Conservation (phyloP, 2,888 invertebrate genomes). For the Gymnosoma rotundatum region DNA sequence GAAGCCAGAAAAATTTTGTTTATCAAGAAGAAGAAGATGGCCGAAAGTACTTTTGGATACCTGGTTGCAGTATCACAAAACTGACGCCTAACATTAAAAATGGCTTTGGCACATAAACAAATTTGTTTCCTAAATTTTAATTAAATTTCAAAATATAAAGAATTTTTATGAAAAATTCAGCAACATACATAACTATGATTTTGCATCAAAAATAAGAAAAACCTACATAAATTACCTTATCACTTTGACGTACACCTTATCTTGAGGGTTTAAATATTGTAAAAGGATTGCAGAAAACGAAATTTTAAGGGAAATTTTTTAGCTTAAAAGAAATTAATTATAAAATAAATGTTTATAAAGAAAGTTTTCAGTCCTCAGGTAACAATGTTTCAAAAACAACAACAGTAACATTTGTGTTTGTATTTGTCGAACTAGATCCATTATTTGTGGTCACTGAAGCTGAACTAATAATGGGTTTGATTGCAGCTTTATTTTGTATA, state of each 20-base stretch:
- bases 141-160: too few species aligned
- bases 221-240: neutral
- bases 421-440: constrained; percentile 18
- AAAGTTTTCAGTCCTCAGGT: constrained; percentile 82
- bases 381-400: constrained; percentile 83
- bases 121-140: too few species aligned
- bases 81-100: too few species aligned
- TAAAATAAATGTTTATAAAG: constrained; percentile 57
- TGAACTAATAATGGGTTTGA: neutral
- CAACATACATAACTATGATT: too few species aligned
- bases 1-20: too few species aligned
- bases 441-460: neutral
- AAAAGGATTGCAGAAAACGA: neutral
- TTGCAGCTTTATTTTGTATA: constrained; percentile 18
- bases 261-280: neutral
- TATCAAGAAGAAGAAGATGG: too few species aligned
- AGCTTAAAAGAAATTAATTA: constrained; percentile 6
- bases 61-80: too few species aligned
- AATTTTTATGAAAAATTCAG: too few species aligned
- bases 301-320: neutral
- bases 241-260: neutral
- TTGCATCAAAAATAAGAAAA: too few species aligned
- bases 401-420: constrained; percentile 82
- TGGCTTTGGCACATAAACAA: too few species aligned
- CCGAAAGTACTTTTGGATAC: too few species aligned